Evolutionary conservation across 2,113 vertebrate genomes (phyloP).

Genomic region (Camelus bactrianus): DNA sequence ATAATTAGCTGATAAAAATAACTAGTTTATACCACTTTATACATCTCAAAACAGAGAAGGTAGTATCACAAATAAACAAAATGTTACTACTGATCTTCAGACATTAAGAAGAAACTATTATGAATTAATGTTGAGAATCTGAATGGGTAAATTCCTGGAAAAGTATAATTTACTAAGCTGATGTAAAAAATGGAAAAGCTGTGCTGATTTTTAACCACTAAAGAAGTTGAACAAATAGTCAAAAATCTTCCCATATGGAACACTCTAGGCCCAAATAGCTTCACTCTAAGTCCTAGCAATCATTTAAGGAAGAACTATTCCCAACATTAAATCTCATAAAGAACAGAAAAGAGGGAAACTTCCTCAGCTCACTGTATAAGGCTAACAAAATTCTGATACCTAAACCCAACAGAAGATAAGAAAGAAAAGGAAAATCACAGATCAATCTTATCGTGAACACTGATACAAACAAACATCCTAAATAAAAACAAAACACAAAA

Average conservation of each 20-base stretch:
- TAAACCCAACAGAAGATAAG: no score
- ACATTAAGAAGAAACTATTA: not conserved
- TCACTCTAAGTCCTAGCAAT: no score
- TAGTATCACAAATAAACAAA: not conserved
- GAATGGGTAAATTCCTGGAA: not conserved
- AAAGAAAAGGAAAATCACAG: not conserved
- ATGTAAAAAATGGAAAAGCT: not conserved
- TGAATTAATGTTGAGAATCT: slow-evolving; percentile 8
- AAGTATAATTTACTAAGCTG: slow-evolving; percentile 16
- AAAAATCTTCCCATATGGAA: no score
- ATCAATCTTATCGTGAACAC: not conserved
- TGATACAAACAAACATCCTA: not conserved
- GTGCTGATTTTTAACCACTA: not conserved
- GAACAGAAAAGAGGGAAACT: no score
- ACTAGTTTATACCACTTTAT: not conserved
- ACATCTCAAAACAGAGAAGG: not conserved
- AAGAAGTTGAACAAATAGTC: no score
- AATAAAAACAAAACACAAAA: slow-evolving; percentile 12
- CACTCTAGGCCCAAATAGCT: no score
- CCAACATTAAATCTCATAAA: no score
- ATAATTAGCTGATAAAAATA: not conserved
- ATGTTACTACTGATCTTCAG: not conserved
- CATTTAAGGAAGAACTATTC: no score
- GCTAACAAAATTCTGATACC: no score
- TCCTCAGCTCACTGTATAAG: no score